Evolutionary conservation across 2,113 vertebrate species (phyloP), one percentile per base, ranked within the genome.

Genomic region (Hypomesus transpacificus): DNA sequence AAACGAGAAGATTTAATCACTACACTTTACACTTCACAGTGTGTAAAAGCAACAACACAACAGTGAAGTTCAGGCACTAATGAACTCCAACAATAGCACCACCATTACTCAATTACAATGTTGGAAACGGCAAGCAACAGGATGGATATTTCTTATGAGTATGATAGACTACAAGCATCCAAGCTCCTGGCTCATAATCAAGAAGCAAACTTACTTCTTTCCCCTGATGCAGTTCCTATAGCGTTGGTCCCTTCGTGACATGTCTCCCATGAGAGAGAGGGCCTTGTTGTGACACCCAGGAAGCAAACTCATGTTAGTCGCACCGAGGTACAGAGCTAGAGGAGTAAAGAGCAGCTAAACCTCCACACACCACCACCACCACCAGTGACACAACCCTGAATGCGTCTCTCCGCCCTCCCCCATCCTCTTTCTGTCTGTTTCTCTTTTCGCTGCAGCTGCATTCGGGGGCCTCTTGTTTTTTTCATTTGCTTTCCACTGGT

Each of bases 151-250:
- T 46, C 31, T 34, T 3, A 3, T 26, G 31, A 34, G 31, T 34
- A 34, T 7, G 7, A 34, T 34, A 34, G 3, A 46, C 39, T 8
- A 46, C 39, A 46, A 18, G 18, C 20, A 31, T 64, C 31, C 28
- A 34, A 50, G 31, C 20, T 9, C 46, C 14, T 65, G 34, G n/a
- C 46, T 52, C 50, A 18, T 18, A 22, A 26, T 14, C 24, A 7
- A 52, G 17, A 53, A 13, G 51, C 26, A 20, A 26, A 86, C 90
- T 93, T 87, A 92, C 91, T 82, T 79, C 79, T 26, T 75, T 75
- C 20, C 75, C 3, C 18, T 61, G 20, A 4, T 65, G 9, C 24
- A 56, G 24, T 18, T 82, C 75, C 79, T 76, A 76, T 77, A 84
- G 80, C 65, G 69, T 14, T 70, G 79, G 64, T 65, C 78, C 69